These are phyloP conservation scores for Microtus obscurus DNA, from an alignment of 2,797 vertebrate species.

Conservation along the genomic window DNA sequence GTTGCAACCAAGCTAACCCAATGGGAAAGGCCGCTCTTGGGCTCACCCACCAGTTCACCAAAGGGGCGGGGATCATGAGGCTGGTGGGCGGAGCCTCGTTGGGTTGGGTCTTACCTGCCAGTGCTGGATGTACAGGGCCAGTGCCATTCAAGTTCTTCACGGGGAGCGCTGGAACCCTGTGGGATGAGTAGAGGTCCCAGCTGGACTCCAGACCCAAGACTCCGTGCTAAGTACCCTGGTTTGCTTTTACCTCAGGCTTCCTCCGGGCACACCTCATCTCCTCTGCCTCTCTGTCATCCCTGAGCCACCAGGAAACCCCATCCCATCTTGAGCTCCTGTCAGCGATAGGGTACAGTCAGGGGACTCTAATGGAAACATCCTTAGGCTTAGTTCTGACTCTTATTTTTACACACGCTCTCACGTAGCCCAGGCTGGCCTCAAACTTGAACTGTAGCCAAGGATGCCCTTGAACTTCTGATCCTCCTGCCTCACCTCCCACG, in stretches of 20 bases:
- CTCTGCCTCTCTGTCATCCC: not conserved
- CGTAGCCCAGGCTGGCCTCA: not conserved
- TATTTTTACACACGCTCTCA: not conserved
- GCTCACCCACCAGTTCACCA: not conserved
- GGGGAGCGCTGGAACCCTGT: slow-evolving; percentile 96
- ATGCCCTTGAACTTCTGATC: not conserved
- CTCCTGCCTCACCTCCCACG: not conserved
- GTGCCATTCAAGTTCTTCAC: slow-evolving; percentile 97
- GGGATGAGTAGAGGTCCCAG: slow-evolving; percentile 17
- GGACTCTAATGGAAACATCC: not conserved
- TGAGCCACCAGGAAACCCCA: not conserved
- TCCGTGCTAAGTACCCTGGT: not conserved
- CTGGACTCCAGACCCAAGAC: not conserved
- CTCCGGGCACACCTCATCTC: not conserved
- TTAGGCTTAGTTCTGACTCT: not conserved
- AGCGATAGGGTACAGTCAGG: not conserved
- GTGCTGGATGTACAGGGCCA: slow-evolving; percentile 95
- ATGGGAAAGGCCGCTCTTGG: not conserved
- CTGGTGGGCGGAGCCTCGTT: not conserved
- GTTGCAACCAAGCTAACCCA: not conserved
- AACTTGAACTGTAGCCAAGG: not conserved
- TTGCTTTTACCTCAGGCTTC: not conserved
- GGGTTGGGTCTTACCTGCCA: slow-evolving; percentile 91
- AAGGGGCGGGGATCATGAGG: not conserved
- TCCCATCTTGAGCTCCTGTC: not conserved